Conservation (phyloP, 2,888 invertebrate genomes). For the Horisme vitalbata region DNA sequence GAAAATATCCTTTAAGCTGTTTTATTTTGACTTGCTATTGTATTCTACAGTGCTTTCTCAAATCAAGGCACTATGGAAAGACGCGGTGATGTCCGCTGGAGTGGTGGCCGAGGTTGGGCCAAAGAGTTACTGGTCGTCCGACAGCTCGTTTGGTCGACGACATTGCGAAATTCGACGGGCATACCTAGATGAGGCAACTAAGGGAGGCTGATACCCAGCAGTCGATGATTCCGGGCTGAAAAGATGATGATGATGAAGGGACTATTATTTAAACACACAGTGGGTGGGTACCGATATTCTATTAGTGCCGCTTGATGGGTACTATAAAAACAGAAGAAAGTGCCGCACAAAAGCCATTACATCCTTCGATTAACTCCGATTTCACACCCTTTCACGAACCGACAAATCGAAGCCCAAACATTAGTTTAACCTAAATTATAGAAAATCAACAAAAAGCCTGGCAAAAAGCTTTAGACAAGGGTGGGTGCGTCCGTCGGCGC, state of each 20-base stretch:
- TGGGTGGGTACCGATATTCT: constrained; percentile 32
- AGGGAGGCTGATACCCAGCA: too few relatives aligned
- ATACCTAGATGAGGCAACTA: too few relatives aligned
- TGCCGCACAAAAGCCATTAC: constrained; percentile 76
- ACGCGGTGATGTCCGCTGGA: too few relatives aligned
- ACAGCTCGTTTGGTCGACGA: too few relatives aligned
- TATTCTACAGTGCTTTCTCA: not conserved
- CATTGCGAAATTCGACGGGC: too few relatives aligned
- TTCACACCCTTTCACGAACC: constrained; percentile 83
- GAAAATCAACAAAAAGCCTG: constrained; percentile 73
- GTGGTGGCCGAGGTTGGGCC: too few relatives aligned
- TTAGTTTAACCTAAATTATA: constrained; percentile 81
- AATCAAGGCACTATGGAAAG: too few relatives aligned
- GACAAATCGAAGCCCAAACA: constrained; percentile 82
- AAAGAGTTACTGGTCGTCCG: too few relatives aligned
- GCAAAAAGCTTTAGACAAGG: constrained; percentile 65
- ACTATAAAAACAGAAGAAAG: constrained; percentile 58
- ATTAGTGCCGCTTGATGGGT: constrained; percentile 16
- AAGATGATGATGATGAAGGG: too few relatives aligned
- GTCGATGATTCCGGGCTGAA: too few relatives aligned
- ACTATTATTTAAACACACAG: constrained; percentile 31
- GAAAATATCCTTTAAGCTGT: constrained; percentile 13
- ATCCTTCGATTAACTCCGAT: constrained; percentile 78
- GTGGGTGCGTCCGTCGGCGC: constrained; percentile 52
- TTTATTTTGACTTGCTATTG: not conserved